phyloP scores from a whole-genome alignment of 2,888 invertebrate species.

The Caenorhabditis sp. region DNA sequence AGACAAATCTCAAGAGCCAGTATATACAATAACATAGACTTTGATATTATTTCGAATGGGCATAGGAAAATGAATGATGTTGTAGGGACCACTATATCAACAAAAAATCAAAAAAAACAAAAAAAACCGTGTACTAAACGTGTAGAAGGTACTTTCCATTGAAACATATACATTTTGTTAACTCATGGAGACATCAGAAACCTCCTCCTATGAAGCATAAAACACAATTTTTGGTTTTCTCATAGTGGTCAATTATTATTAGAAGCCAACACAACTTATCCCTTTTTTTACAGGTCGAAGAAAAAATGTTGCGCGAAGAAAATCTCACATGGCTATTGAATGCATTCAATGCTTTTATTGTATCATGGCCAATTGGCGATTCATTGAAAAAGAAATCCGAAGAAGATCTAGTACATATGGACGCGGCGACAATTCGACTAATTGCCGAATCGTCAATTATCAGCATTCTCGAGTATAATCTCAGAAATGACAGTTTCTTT shows the following conservation, averaged over 20 bases:
- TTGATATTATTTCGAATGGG: no score
- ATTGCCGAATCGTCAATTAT: slow-evolving; percentile 54
- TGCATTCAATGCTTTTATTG: slow-evolving; percentile 62
- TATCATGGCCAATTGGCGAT: slow-evolving; percentile 37
- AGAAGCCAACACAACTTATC: neutral
- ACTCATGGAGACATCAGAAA: no score
- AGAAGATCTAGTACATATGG: slow-evolving; percentile 38
- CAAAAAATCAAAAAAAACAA: no score
- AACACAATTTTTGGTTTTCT: no score
- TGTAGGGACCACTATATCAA: no score
- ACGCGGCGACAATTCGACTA: slow-evolving; percentile 30
- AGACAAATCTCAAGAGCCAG: no score
- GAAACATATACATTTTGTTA: no score
- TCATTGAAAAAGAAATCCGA: slow-evolving; percentile 16
- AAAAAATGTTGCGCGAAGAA: slow-evolving; percentile 66
- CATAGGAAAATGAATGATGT: no score
- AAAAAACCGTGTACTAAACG: no score
- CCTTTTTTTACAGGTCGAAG: slow-evolving; percentile 53
- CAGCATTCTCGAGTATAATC: slow-evolving; percentile 64
- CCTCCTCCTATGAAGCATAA: no score
- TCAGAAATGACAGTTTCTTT: slow-evolving; percentile 70
- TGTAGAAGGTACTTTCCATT: no score
- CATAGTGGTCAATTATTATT: neutral
- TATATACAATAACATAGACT: no score
- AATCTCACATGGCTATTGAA: slow-evolving; percentile 69